Conservation (phyloP, 2,888 invertebrate species). For the Drosophila algonquin region DNA sequence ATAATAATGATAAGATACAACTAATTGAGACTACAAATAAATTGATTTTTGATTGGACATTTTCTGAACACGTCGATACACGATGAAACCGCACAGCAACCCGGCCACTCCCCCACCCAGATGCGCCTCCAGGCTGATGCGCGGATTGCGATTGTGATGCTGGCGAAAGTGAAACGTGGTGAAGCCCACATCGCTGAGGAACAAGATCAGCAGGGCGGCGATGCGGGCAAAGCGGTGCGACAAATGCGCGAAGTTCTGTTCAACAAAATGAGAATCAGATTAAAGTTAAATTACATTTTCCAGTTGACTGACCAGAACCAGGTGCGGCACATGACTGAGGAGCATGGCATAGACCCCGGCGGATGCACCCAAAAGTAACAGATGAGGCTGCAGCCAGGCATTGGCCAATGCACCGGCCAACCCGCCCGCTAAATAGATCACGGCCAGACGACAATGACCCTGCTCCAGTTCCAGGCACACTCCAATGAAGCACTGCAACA, state of each 20-base stretch:
- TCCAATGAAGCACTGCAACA: constrained; percentile 71
- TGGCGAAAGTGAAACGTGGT: constrained; percentile 84
- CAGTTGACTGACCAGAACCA: constrained; percentile 87
- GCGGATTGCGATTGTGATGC: constrained; percentile 83
- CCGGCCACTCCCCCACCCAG: constrained; percentile 88
- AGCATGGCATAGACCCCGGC: constrained; percentile 95
- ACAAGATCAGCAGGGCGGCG: constrained; percentile 87
- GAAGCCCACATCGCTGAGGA: constrained; percentile 87
- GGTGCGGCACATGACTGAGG: constrained; percentile 93
- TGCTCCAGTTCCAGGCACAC: constrained; percentile 89
- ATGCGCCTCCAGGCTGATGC: constrained; percentile 90
- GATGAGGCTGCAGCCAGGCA: constrained; percentile 89
- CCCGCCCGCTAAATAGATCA: constrained; percentile 91
- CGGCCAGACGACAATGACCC: constrained; percentile 88
- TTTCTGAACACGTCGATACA: constrained; percentile 41
- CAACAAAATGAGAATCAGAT: constrained; percentile 25
- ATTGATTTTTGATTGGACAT: not conserved
- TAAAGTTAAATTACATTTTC: constrained; percentile 53
- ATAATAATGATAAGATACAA: constrained; percentile 1
- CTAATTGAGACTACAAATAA: constrained; percentile 19
- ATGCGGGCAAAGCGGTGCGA: constrained; percentile 85
- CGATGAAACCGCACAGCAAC: constrained; percentile 81
- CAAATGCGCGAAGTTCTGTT: constrained; percentile 84
- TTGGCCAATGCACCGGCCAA: constrained; percentile 90
- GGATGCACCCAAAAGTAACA: constrained; percentile 93